Evolutionary conservation across 2,888 invertebrate species (phyloP).

Genomic region (Drosophila mayaguana): DNA sequence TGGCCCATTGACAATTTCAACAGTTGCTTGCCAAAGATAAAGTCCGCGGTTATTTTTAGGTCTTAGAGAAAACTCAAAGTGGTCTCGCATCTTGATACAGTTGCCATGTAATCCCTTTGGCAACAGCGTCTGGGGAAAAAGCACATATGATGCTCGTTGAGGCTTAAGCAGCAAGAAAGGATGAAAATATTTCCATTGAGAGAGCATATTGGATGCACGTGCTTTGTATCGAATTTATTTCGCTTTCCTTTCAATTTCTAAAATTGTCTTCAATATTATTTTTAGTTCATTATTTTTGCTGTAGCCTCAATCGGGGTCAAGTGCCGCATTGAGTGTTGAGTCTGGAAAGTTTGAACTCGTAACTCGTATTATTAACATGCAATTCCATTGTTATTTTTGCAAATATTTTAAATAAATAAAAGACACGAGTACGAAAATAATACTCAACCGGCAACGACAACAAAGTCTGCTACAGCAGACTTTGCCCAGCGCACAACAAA

Average conservation of each 20-base stretch:
- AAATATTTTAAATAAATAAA: not conserved
- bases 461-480: not conserved
- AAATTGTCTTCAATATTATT: not conserved
- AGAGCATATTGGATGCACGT: not conserved
- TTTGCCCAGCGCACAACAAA: not conserved
- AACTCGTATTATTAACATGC: slow-evolving; percentile 9
- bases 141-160: slow-evolving; percentile 3
- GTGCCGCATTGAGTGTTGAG: not conserved
- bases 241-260: not conserved
- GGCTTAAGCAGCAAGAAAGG: not conserved
- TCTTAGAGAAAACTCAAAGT: not conserved
- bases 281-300: not conserved
- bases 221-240: not conserved
- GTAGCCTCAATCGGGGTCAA: not conserved
- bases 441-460: not conserved
- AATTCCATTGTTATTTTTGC: slow-evolving; percentile 4
- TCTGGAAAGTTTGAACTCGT: slow-evolving; percentile 1
- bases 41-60: slow-evolving; percentile 17
- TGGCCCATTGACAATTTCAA: slow-evolving; percentile 46
- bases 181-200: not conserved
- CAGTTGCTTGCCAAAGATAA: slow-evolving; percentile 36
- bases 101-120: slow-evolving; percentile 1
- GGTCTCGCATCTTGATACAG: slow-evolving; percentile 13
- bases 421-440: slow-evolving; percentile 3
- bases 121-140: not conserved